Evolutionary conservation across 2,888 invertebrate genomes (phyloP).

Genomic region (Clepsis dumicolana): DNA sequence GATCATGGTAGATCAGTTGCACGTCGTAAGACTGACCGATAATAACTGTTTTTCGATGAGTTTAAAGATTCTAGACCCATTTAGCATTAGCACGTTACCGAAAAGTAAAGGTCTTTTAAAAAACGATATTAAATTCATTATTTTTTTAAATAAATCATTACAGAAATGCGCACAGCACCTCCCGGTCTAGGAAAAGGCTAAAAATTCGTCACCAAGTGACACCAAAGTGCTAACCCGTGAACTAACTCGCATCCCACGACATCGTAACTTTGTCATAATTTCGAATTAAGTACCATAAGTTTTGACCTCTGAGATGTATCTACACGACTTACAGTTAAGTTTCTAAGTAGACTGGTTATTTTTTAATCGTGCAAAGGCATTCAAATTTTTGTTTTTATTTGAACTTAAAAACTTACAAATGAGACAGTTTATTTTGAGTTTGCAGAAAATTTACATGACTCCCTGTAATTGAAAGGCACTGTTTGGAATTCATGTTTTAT

Average conservation of each 20-base stretch:
- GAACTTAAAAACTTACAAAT: slow-evolving; percentile 27
- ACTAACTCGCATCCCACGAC: slow-evolving; percentile 29
- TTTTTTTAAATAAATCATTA: neutral
- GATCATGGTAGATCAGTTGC: too few species aligned
- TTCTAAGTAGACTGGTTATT: neutral
- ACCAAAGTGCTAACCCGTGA: slow-evolving; percentile 26
- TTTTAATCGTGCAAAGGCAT: slow-evolving; percentile 22
- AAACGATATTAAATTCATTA: too few species aligned
- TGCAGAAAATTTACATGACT: slow-evolving; percentile 10
- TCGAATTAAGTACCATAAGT: neutral
- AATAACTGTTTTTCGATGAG: too few species aligned
- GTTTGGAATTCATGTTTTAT: neutral
- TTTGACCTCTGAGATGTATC: neutral
- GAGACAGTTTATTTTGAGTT: slow-evolving; percentile 36
- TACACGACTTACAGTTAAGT: neutral
- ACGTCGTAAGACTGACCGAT: too few species aligned
- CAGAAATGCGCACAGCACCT: neutral
- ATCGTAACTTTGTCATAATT: slow-evolving; percentile 18
- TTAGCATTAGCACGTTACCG: too few species aligned
- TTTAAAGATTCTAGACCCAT: too few species aligned
- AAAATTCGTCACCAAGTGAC: slow-evolving; percentile 39
- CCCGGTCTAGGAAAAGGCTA: slow-evolving; percentile 21
- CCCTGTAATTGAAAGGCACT: neutral
- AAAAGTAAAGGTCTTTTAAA: too few species aligned
- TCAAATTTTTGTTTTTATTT: slow-evolving; percentile 26